These are phyloP conservation scores for Nomada ruficornis DNA, from an alignment of 2,888 invertebrate species.

Conservation along the genomic window DNA sequence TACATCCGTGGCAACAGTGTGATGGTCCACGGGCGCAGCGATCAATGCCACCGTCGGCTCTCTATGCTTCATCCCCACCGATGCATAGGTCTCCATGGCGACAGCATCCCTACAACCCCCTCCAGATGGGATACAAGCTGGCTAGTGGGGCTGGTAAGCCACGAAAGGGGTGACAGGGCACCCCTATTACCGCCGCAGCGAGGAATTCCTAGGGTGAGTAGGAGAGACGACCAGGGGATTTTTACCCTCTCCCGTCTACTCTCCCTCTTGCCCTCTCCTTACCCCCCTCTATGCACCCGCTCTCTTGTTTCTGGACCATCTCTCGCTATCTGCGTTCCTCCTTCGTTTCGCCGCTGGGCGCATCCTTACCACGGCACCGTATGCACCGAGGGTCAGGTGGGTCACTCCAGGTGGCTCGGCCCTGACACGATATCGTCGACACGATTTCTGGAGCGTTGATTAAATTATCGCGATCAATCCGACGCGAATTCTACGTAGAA, in stretches of 20 bases:
- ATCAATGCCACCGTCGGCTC: constrained; percentile 82
- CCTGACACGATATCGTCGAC: constrained; percentile 71
- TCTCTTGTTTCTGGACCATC: constrained; percentile 14
- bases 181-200: constrained; percentile 66
- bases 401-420: constrained; percentile 72
- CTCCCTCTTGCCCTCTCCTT: constrained; percentile 8
- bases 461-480: constrained; percentile 67
- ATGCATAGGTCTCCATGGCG: constrained; percentile 77
- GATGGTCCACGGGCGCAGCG: constrained; percentile 80
- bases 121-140: constrained; percentile 50
- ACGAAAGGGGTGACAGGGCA: constrained; percentile 70
- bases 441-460: constrained; percentile 69
- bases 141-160: constrained; percentile 73
- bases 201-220: constrained; percentile 74
- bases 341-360: background rate
- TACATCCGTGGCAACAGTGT: constrained; percentile 73
- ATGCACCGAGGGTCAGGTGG: constrained; percentile 70
- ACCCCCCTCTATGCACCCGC: background rate
- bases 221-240: constrained; percentile 66
- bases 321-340: constrained; percentile 20
- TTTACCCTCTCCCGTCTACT: constrained; percentile 58
- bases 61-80: constrained; percentile 74
- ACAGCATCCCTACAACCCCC: constrained; percentile 81
- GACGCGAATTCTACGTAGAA: constrained; percentile 16
- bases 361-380: constrained; percentile 50